These are phyloP conservation scores for Oreochromis aureus DNA, from an alignment of 2,113 vertebrate genomes.

Conservation along the genomic window DNA sequence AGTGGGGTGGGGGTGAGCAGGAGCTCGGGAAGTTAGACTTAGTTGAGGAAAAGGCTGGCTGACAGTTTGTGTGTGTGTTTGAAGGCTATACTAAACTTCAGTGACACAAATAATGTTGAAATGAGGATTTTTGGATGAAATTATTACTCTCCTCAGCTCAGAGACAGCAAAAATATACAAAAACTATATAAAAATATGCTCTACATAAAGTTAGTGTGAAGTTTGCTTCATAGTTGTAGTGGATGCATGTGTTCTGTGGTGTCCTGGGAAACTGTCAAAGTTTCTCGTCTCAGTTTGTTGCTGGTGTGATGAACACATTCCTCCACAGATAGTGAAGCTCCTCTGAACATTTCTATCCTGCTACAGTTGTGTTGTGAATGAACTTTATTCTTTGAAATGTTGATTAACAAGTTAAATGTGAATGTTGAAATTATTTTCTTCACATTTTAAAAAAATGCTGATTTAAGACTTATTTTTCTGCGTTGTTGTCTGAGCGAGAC, in stretches of 20 bases:
- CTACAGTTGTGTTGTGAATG: background rate
- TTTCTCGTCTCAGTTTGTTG: background rate
- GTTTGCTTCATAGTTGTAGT: background rate
- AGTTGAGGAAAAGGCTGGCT: background rate
- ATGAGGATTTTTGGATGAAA: background rate
- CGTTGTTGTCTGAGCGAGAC: background rate
- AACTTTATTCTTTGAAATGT: accelerated
- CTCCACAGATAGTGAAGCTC: background rate
- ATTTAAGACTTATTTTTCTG: background rate
- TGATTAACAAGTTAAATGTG: background rate
- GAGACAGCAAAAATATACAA: background rate
- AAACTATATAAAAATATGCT: background rate
- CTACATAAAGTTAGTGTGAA: background rate
- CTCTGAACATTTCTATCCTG: background rate
- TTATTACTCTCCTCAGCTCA: background rate
- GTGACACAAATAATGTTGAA: background rate
- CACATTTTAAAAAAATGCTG: background rate
- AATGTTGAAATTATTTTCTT: background rate
- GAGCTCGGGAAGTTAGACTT: background rate
- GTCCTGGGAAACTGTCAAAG: background rate
- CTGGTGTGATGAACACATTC: background rate
- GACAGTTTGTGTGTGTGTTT: background rate
- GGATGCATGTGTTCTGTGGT: background rate
- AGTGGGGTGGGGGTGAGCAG: background rate
- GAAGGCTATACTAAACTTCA: background rate